Percentiles rank a stretch among this genome's conserved stretches.
phyloP scores from a whole-genome alignment of 2,888 invertebrate species.

The Caenorhabditis panamensis region DNA sequence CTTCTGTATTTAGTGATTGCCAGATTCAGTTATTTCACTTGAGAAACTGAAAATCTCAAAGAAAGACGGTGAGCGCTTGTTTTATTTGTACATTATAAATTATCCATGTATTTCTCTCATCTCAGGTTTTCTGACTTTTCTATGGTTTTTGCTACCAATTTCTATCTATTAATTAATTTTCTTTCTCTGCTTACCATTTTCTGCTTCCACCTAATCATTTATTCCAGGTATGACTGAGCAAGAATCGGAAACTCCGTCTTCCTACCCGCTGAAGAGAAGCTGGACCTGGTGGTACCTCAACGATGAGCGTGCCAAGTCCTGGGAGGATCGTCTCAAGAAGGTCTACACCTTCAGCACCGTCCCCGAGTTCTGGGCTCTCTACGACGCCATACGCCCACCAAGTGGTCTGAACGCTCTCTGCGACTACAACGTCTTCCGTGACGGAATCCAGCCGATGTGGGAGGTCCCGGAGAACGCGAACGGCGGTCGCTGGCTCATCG shows the following conservation, averaged over 20 bases:
- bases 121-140: neutral
- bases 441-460: constrained; percentile 84
- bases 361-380: constrained; percentile 98
- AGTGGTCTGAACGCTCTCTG: constrained; percentile 70
- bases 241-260: constrained; percentile 1
- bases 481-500: constrained; percentile 83
- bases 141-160: neutral
- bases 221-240: constrained; percentile 44
- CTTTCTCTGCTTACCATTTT: neutral
- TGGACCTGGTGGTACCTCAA: constrained; percentile 73
- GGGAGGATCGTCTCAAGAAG: constrained; percentile 95
- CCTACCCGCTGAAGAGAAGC: constrained; percentile 66
- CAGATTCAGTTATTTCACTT: constrained; percentile 32
- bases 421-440: constrained; percentile 81
- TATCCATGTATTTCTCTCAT: constrained; percentile 14
- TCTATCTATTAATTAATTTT: constrained; percentile 7
- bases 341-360: constrained; percentile 95
- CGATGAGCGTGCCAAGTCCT: constrained; percentile 83
- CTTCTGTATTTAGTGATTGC: constrained; percentile 15
- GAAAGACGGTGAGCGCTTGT: constrained; percentile 20
- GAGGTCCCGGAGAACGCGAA: constrained; percentile 83
- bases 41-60: constrained; percentile 39
- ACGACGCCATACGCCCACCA: constrained; percentile 87
- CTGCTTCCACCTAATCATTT: constrained; percentile 1
- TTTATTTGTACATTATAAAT: constrained; percentile 20